Evolutionary conservation across 2,888 invertebrate genomes (phyloP), one percentile per base, ranked within the genome.

Genomic region (Andricus quercusramuli): DNA sequence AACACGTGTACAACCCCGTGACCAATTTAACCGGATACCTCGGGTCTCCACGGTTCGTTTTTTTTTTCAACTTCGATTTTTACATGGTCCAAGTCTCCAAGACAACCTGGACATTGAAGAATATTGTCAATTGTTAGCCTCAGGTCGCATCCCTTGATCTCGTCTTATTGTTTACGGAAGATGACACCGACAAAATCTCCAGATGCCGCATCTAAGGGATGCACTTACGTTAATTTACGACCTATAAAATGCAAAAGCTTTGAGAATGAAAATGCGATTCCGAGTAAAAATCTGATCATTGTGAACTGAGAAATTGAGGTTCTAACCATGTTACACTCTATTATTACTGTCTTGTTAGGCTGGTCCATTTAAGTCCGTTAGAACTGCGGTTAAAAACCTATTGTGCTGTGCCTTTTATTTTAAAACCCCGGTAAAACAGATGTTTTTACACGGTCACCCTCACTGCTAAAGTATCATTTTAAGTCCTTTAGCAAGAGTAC

Each of bases 1-100:
- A 88, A 89, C 91, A 90, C 91, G 90, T 89, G 88, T 87, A 79
- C 86, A 87, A 85, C 79, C 83, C 90, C 91, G 90, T 92, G 90
- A 92, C 92, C 89, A 92, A 92, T 92, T 90, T 89, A 90, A 90
- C 92, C 92, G 92, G 92, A 92, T 92, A 91, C 90, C 84, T 78
- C 66, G 78, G 83, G 82, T 77, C 83, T 81, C 59, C 82, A 79
- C 64, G 81, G 79, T 79, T 79, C 80, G 66, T 74, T 70, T 70
- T 67, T 74, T 74, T 70, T 74, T 74, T 74, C 51, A 74, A 74
- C 32, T 74, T 74, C 32, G 37, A 74, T 74, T 74, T 70, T n/a
- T n/a, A 74, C 56, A 17, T 70, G 68, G 68, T 47, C 68, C 68
- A 32, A 32, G 70, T 29, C 51, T 2, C 51, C 70, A 15, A 56